phyloP scores from a whole-genome alignment of 2,888 invertebrate species.

The Punctoribates punctum region DNA sequence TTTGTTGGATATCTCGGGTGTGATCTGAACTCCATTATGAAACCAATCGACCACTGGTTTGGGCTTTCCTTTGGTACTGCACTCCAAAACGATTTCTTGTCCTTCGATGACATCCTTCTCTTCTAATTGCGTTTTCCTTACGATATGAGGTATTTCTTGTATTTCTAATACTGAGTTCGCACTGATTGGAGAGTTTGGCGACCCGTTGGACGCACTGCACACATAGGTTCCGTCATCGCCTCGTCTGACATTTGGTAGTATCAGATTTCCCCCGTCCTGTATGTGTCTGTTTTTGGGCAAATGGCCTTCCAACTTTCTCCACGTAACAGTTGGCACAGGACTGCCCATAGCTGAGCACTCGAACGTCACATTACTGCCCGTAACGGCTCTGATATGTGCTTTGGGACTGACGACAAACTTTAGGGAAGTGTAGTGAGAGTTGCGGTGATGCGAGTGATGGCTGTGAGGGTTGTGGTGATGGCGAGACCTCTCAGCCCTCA shows the following conservation, averaged over 20 bases:
- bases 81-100: conserved; percentile 58
- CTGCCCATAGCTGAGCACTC: conserved; percentile 69
- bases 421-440: neutral
- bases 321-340: conserved; percentile 64
- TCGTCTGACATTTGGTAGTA: conserved; percentile 61
- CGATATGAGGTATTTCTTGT: conserved; percentile 52
- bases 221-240: conserved; percentile 72
- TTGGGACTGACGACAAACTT: conserved; percentile 43
- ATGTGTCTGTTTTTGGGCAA: conserved; percentile 51
- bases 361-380: conserved; percentile 64
- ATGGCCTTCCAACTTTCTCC: conserved; percentile 63
- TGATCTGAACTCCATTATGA: conserved; percentile 72
- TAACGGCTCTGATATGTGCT: conserved; percentile 43
- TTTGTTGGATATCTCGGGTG: conserved; percentile 56
- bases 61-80: conserved; percentile 66
- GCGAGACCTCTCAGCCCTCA: neutral
- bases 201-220: conserved; percentile 67
- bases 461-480: neutral
- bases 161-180: conserved; percentile 57
- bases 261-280: conserved; percentile 54
- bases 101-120: conserved; percentile 59
- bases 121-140: conserved; percentile 51
- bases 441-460: neutral
- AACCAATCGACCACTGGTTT: conserved; percentile 75
- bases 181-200: conserved; percentile 56